Evolutionary conservation across 2,888 invertebrate genomes (phyloP).

Genomic region (Lordiphosa fenestrarum): DNA sequence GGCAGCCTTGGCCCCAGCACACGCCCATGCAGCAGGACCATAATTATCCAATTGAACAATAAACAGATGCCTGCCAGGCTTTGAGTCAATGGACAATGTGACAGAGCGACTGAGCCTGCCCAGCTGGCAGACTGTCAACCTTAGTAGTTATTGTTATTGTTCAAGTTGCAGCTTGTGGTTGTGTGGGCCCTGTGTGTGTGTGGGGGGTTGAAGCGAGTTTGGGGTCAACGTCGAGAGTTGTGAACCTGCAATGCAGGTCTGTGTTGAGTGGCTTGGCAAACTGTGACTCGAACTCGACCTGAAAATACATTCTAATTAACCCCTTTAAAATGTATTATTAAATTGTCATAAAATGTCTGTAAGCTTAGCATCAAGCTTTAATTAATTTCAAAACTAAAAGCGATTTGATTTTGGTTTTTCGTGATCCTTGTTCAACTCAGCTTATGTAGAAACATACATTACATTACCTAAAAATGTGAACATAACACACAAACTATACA

Average conservation of each 20-base stretch:
- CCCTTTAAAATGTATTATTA: no score
- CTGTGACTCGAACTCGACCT: no score
- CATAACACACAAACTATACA: no score
- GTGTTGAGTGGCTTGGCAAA: neutral
- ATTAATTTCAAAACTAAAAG: no score
- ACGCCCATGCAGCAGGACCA: conserved; percentile 32
- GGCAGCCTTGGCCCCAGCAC: conserved; percentile 35
- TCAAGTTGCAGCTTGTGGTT: conserved; percentile 3
- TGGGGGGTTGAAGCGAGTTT: conserved; percentile 9
- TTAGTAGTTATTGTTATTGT: conserved; percentile 8
- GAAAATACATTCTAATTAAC: no score
- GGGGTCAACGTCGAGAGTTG: conserved; percentile 14
- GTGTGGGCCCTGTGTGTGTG: neutral
- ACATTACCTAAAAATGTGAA: no score
- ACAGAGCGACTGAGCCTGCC: conserved; percentile 17
- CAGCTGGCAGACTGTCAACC: conserved; percentile 37
- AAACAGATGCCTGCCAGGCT: conserved; percentile 64
- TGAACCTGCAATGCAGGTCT: conserved; percentile 12
- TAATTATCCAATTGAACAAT: conserved; percentile 74
- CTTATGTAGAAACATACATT: no score
- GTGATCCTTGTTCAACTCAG: no score
- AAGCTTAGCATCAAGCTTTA: no score
- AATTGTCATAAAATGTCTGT: no score
- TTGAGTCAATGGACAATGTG: conserved; percentile 60
- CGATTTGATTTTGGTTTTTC: no score